These are phyloP conservation scores for Trichogramma evanescens DNA, from an alignment of 2,888 invertebrate species.

Conservation along the genomic window DNA sequence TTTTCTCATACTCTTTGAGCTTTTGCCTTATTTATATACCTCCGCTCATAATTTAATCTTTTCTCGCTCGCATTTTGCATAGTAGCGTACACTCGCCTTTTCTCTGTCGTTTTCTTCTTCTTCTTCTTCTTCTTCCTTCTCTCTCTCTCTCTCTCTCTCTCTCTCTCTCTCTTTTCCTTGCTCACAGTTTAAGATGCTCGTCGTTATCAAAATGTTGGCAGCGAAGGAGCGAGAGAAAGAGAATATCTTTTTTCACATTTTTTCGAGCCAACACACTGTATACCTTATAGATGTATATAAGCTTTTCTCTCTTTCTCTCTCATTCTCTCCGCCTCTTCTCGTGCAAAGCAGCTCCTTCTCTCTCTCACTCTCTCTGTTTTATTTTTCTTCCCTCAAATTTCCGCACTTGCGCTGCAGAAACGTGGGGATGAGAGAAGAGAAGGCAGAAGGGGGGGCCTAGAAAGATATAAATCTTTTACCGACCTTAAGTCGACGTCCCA, in stretches of 20 bases:
- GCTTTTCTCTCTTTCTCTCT: not conserved
- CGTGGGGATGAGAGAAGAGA: no score
- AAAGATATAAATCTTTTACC: constrained; percentile 19
- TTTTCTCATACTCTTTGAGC: no score
- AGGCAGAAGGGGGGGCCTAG: no score
- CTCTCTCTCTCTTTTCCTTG: not conserved
- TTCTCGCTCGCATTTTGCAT: no score
- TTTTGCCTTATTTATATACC: no score
- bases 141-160: not conserved
- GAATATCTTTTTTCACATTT: not conserved
- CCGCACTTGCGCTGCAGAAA: not conserved
- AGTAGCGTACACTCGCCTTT: no score
- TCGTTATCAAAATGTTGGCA: constrained; percentile 1
- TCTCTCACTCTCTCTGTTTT: not conserved
- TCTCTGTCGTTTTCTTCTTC: no score
- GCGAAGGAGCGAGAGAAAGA: not conserved
- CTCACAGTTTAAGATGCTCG: not conserved
- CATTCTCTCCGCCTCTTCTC: not conserved
- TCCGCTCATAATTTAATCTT: no score
- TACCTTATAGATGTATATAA: not conserved
- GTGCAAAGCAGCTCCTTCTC: no score
- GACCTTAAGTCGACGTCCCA: constrained; percentile 7
- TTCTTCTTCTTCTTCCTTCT: not conserved
- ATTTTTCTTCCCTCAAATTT: constrained; percentile 7
- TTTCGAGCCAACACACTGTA: no score